Evolutionary conservation across 2,888 invertebrate genomes (phyloP), one percentile per base, ranked within the genome.

Genomic region (Sinhomidia bicolor): DNA sequence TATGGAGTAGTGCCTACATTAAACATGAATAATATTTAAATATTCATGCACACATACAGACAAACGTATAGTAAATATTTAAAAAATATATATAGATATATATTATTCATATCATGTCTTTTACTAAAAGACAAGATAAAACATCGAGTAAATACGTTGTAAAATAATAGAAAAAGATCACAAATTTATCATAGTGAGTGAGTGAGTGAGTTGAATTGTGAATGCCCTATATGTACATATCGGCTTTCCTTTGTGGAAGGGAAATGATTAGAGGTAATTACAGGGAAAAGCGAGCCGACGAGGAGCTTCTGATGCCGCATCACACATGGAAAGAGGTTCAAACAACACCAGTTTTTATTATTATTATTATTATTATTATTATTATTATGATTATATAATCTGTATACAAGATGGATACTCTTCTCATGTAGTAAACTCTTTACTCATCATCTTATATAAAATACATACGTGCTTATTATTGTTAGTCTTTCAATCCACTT

Each of bases 231-330:
- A 91, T 91, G 91, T 90, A 91, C 90, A 90, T 90, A 88, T 92
- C 92, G 92, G 92, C 92, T 91, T 92, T 91, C 90, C 92, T 92
- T 92, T 92, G 92, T 92, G 85, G 88, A 91, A 90, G 92, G 91
- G 92, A 92, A 92, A 92, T 92, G 92, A 92, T 92, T 92, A 92
- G 91, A 91, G 91, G 92, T 92, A 92, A 92, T 92, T 92, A 92
- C 92, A 92, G 92, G 92, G 92, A 91, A 92, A 92, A 91, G 91
- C 91, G 91, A 92, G 92, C 92, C 92, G 92, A 92, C 92, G 90
- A 91, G 87, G 91, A 92, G 92, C 92, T 92, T 92, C 92, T 92
- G 92, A 92, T 91, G 92, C 92, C 91, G 91, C 91, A 89, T 91
- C 92, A 91, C 90, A 92, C 91, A 91, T 91, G 90, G 89, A 90